Base-by-base conservation (phyloP, 2,888 invertebrate species). In the Erpobdella octoculata region DNA sequence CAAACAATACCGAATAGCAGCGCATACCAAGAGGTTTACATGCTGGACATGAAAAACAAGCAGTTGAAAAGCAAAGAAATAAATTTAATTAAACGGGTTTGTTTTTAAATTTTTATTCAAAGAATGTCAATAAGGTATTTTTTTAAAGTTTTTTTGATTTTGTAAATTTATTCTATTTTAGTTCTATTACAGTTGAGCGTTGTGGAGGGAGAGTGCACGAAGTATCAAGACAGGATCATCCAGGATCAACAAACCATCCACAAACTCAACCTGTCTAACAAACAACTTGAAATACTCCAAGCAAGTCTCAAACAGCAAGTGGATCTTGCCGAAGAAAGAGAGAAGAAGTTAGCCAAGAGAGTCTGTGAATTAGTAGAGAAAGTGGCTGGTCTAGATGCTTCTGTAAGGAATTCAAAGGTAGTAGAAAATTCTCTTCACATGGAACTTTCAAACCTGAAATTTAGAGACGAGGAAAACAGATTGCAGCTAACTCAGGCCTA, bases 401-500 rank as follows among this genome's bases (percentile, higher is more conserved):
- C 53, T n/a, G 5, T 53, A 8, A 53, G 53, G 15, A 53, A 28
- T 53, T 25, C 21, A 21, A 53, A 53, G 28, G 53, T 28, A 53
- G 21, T 25, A 8, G 53, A 53, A 53, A 28, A 53, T 8, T 25
- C 53, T 12, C 28, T 53, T 25, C 21, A 21, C 1, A 28, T 53
- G 8, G 53, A 53, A 28, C 8, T 53, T 21, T 53, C 53, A 1
- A 53, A 53, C 53, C 28, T 53, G 5, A 53, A 28, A 9, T 21
- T 28, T 25, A 53, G 53, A 9, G 53, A 53, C 21, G 53, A 53
- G 21, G 53, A 53, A 53, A 25, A 28, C 21, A 6, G 28, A 5
- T 53, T 53, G 53, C 53, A 53, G 28, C 53, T 53, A 2, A 53
- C 53, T 53, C 53, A 53, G 21, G 53, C 53, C 28, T 53, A 53